Base-by-base conservation (phyloP, 2,888 invertebrate species). In the Chesias legatella region DNA sequence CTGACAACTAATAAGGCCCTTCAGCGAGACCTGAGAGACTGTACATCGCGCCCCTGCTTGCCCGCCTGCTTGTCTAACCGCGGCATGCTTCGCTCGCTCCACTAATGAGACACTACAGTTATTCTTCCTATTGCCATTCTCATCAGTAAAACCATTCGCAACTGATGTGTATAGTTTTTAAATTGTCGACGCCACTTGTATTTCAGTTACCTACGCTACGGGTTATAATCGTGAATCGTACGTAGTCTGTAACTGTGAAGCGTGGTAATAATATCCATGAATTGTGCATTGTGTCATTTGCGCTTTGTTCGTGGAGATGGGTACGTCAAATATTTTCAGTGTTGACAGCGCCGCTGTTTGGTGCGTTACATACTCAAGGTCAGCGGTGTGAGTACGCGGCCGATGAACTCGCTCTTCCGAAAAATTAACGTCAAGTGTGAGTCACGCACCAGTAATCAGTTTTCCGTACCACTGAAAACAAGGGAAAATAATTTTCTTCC, bases 71-170 rank as follows among this genome's bases (percentile, higher is more conserved):
- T 53, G 56, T 41, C 53, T 56, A 51, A 57, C 63, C 57, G 44
- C 59, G 53, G 61, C 61, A 67, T 64, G 71, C 63, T 52, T 64
- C 65, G 63, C 61, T 66, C 62, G 60, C 60, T 60, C 50, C 58
- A 53, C 71, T 76, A 76, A 76, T 75, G 73, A 75, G 75, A 57
- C 67, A 58, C 69, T 66, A 61, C 65, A 66, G 56, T 53, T 60
- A 60, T 58, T 58, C 60, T 58, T 60, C 57, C 56, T 49, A 62
- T 58, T 62, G 57, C 59, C 46, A 48, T 62, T 53, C 54, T 59
- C 52, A 42, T 53, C 49, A 39, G 53, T 34, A 41, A 43, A 45
- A 28, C 44, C 39, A 42, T 45, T 51, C 36, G 28, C 35, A 46
- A 36, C 33, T 34, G 33, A 35, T 34, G 31, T 34, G 31, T 29